phyloP scores from a whole-genome alignment of 1,140 invertebrate species.

The Polypedilum vanderplanki region DNA sequence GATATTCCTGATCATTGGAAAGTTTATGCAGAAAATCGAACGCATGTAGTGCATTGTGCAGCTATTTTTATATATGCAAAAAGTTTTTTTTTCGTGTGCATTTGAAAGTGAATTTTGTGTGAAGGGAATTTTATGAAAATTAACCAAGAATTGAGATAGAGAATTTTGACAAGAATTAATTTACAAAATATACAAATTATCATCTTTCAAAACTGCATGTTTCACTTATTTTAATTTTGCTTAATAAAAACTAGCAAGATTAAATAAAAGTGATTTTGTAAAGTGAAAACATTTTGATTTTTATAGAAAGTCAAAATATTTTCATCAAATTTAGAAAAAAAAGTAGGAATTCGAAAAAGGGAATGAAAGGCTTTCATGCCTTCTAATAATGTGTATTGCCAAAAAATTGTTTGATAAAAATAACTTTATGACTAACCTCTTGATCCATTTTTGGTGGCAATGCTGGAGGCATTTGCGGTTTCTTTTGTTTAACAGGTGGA shows the following conservation, averaged over 20 bases:
- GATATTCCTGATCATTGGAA: conserved; percentile 30
- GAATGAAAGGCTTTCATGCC: no score
- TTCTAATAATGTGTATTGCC: conserved; percentile 13
- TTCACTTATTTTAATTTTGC: no score
- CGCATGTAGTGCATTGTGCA: conserved; percentile 73
- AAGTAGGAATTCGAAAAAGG: no score
- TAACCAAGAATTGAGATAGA: neutral
- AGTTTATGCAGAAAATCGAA: conserved; percentile 75
- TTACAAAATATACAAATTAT: no score
- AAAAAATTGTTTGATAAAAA: neutral
- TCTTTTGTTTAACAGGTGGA: conserved; percentile 32
- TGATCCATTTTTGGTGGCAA: conserved; percentile 57
- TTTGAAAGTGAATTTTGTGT: neutral
- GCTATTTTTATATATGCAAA: conserved; percentile 48
- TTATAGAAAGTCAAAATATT: no score
- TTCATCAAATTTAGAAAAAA: no score
- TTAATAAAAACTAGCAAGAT: no score
- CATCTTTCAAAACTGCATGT: no score
- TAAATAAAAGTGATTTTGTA: no score
- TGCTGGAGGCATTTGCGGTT: conserved; percentile 46
- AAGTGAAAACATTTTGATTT: no score
- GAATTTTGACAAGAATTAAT: no score
- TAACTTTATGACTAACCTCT: conserved; percentile 49
- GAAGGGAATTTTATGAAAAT: neutral
- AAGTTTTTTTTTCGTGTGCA: neutral